phyloP scores from a whole-genome alignment of 1,140 invertebrate genomes.

The Mesaphorura yosii region DNA sequence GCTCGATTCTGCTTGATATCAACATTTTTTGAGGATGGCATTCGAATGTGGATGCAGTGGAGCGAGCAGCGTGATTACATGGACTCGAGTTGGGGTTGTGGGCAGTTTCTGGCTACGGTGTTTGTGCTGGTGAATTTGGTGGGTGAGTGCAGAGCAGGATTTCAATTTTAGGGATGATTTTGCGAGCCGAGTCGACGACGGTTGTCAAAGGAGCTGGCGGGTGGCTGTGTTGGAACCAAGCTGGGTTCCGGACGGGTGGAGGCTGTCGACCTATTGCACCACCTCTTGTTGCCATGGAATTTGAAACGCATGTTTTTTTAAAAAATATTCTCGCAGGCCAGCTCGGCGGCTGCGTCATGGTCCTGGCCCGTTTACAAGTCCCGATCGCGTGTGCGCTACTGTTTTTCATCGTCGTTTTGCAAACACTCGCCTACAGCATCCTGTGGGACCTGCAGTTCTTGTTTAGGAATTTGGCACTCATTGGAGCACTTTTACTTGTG shows the following conservation, averaged over 20 bases:
- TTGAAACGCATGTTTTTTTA: too few relatives aligned
- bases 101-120: conserved; percentile 77
- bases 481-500: conserved; percentile 86
- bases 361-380: conserved; percentile 84
- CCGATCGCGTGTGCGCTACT: conserved; percentile 84
- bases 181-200: conserved; percentile 78
- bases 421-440: conserved; percentile 96
- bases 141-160: conserved; percentile 35
- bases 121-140: conserved; percentile 89
- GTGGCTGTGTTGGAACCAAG: too few relatives aligned
- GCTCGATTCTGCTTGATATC: conserved; percentile 95
- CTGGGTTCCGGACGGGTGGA: too few relatives aligned
- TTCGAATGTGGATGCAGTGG: conserved; percentile 99
- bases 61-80: conserved; percentile 95
- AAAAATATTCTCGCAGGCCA: conserved; percentile 50
- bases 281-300: too few relatives aligned
- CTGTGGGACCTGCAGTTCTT: conserved; percentile 97
- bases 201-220: too few relatives aligned
- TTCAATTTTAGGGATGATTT: not conserved
- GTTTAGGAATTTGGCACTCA: conserved; percentile 85
- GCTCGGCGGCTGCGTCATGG: conserved; percentile 88
- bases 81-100: conserved; percentile 96
- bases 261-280: too few relatives aligned
- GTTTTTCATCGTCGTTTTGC: conserved; percentile 85
- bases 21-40: conserved; percentile 97